These are phyloP conservation scores for Baryphthengus martii DNA, from an alignment of 2,113 vertebrate genomes.

Conservation along the genomic window DNA sequence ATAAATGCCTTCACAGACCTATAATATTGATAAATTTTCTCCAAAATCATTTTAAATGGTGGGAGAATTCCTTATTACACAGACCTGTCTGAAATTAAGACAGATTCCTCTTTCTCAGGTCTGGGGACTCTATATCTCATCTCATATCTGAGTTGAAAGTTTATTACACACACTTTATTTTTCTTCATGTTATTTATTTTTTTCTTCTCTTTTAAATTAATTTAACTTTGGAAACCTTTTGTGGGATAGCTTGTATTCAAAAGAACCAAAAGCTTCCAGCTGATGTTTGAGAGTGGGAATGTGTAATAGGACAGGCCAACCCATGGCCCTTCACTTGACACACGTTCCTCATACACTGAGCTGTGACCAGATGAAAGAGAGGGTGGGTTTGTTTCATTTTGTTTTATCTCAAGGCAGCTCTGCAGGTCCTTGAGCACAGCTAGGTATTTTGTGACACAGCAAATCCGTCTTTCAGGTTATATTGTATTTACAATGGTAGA, in stretches of 20 bases:
- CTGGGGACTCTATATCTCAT: neutral
- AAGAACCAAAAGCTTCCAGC: neutral
- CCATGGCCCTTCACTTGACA: neutral
- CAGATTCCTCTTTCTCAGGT: neutral
- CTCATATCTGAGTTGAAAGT: neutral
- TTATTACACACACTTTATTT: neutral
- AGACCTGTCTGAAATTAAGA: neutral
- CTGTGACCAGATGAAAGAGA: slow-evolving; percentile 3
- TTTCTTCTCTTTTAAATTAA: neutral
- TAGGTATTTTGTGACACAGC: neutral
- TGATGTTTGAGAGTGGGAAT: neutral
- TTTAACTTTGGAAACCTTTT: neutral
- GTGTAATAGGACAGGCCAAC: neutral
- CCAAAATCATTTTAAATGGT: neutral
- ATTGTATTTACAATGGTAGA: neutral
- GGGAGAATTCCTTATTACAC: neutral
- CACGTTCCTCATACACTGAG: neutral
- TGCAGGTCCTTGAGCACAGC: neutral
- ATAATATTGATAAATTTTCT: neutral
- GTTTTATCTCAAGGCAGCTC: neutral
- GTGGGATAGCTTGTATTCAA: neutral
- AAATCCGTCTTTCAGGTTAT: neutral
- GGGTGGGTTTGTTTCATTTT: neutral
- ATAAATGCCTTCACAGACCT: neutral
- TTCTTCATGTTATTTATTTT: neutral